phyloP scores from a whole-genome alignment of 2,113 vertebrate species.

The Sciurus niger region DNA sequence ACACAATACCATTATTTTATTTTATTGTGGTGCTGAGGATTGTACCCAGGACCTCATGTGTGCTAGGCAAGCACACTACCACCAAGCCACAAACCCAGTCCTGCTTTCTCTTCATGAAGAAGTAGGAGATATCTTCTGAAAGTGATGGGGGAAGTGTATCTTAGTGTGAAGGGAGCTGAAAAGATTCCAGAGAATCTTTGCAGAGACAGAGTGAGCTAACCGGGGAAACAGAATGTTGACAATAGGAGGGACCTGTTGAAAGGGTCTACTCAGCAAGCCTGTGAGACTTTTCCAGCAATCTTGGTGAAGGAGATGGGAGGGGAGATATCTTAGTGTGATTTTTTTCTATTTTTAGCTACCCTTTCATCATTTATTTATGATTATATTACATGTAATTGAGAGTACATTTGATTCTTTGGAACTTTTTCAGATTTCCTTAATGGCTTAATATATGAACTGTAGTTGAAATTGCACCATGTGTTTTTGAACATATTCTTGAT shows the following conservation, averaged over 20 bases:
- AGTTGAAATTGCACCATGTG: slow-evolving; percentile 18
- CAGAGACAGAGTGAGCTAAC: background rate
- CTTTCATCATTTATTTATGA: slow-evolving; percentile 57
- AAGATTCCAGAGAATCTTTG: background rate
- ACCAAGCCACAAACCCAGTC: no score
- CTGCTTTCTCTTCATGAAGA: slow-evolving; percentile 6
- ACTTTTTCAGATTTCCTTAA: slow-evolving; percentile 11
- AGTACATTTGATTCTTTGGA: slow-evolving; percentile 8
- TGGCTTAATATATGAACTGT: background rate
- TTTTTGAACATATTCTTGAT: slow-evolving; percentile 36
- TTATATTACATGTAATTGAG: background rate
- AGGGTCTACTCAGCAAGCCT: background rate
- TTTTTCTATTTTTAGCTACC: slow-evolving; percentile 30
- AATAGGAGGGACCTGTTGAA: background rate
- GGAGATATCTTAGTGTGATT: background rate
- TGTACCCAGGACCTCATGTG: no score
- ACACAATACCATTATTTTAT: no score
- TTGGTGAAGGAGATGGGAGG: background rate
- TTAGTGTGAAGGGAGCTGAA: background rate
- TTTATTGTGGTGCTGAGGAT: no score
- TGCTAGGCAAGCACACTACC: no score
- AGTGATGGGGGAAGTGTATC: background rate
- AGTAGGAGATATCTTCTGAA: background rate
- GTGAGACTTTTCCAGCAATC: background rate
- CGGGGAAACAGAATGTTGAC: background rate